A percentile compares a stretch with the other conserved stretches of the same genome.
phyloP scores from a whole-genome alignment of 2,888 invertebrate genomes.

The Eilema sororculum region DNA sequence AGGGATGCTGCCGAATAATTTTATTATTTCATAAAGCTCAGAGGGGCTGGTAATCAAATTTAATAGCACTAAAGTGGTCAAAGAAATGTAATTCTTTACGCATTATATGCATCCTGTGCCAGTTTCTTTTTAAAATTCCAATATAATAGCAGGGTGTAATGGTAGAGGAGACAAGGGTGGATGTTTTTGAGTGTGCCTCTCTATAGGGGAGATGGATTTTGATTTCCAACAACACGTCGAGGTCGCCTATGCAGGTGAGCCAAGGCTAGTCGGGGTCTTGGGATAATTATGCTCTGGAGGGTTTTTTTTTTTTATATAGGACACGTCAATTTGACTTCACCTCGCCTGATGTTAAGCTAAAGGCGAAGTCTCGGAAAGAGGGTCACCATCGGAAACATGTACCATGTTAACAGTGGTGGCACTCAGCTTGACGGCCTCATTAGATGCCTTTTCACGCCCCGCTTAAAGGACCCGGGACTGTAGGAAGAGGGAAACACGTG shows the following conservation, averaged over 20 bases:
- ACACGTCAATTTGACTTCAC: no score
- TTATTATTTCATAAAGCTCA: constrained; percentile 23
- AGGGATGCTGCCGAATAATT: constrained; percentile 24
- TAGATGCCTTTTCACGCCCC: no score
- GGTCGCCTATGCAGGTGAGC: not conserved
- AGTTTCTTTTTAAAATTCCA: not conserved
- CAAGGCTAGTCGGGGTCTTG: not conserved
- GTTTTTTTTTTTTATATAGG: no score
- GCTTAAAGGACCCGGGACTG: no score
- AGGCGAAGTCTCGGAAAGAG: no score
- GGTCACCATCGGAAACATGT: no score
- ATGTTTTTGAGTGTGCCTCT: not conserved
- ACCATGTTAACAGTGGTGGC: no score
- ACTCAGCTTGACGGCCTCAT: no score
- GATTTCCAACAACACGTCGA: not conserved
- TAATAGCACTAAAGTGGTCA: not conserved
- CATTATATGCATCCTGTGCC: not conserved
- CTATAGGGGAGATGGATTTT: not conserved
- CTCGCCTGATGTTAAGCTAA: no score
- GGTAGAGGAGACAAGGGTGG: not conserved
- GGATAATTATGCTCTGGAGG: no score
- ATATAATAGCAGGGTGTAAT: no score
- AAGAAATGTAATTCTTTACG: not conserved
- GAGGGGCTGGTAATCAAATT: constrained; percentile 10
- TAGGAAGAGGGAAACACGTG: no score